A percentile compares a stretch with the other conserved stretches of the same genome.
phyloP scores from a whole-genome alignment of 2,888 invertebrate genomes.

The Dugesia japonica region DNA sequence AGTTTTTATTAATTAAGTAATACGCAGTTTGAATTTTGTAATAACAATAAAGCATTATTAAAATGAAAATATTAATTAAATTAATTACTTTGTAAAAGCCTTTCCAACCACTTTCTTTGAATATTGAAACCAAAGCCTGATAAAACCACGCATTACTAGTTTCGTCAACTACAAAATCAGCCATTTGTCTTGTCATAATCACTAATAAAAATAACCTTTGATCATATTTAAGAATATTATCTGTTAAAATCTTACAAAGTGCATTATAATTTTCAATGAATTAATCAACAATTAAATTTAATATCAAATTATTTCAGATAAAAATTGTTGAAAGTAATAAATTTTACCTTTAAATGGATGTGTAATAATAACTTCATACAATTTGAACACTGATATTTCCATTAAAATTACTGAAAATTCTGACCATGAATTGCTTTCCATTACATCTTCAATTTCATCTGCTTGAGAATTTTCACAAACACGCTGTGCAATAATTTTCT shows the following conservation, averaged over 20 bases:
- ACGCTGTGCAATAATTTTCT: not conserved
- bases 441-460: not conserved
- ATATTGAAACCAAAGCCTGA: constrained; percentile 8
- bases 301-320: not conserved
- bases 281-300: not conserved
- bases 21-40: too few species aligned
- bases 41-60: not conserved
- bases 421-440: not conserved
- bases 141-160: constrained; percentile 23
- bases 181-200: constrained; percentile 28
- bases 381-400: not conserved
- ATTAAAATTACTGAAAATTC: not conserved
- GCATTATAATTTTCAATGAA: not conserved
- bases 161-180: constrained; percentile 17
- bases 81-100: constrained; percentile 28
- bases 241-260: too few species aligned
- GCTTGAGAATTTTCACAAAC: not conserved
- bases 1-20: too few species aligned
- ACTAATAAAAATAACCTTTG: constrained; percentile 14
- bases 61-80: not conserved
- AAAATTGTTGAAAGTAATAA: not conserved
- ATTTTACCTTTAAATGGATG: constrained; percentile 14
- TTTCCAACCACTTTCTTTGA: constrained; percentile 22
- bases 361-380: not conserved
- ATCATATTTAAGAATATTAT: too few species aligned